Evolutionary conservation across 2,888 invertebrate species (phyloP).

Genomic region (Arctia plantaginis): DNA sequence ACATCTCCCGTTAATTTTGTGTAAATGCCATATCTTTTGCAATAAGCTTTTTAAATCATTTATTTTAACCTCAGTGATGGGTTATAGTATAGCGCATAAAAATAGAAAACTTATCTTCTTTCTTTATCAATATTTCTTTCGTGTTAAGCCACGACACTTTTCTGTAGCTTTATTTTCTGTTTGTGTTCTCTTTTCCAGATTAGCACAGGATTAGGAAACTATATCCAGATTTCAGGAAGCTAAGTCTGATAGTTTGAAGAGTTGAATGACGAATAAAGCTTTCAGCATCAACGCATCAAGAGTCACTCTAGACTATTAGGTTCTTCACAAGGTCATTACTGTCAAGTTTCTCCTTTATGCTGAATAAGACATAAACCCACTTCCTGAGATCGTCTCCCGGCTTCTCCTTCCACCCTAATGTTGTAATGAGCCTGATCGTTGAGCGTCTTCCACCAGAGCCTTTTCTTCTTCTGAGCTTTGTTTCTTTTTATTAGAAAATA

Average conservation of each 20-base stretch:
- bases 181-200: constrained; percentile 26
- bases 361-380: too few relatives aligned
- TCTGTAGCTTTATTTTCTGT: constrained; percentile 22
- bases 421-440: too few relatives aligned
- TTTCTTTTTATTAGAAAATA: too few relatives aligned
- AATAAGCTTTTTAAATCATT: too few relatives aligned
- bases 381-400: too few relatives aligned
- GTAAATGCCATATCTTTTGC: too few relatives aligned
- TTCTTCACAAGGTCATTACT: too few relatives aligned
- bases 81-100: constrained; percentile 23
- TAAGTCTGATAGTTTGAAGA: constrained; percentile 22
- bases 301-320: constrained; percentile 9
- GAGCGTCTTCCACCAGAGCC: too few relatives aligned
- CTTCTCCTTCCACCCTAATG: too few relatives aligned
- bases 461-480: too few relatives aligned
- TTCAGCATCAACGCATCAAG: constrained; percentile 22
- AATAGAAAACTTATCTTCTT: constrained; percentile 24
- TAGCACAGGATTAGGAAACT: constrained; percentile 27
- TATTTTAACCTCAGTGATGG: constrained; percentile 4
- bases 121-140: constrained; percentile 33
- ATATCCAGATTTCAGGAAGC: constrained; percentile 33
- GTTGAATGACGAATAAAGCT: constrained; percentile 37
- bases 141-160: constrained; percentile 25
- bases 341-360: too few relatives aligned
- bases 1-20: too few relatives aligned